A percentile compares a stretch with the other conserved stretches of the same genome.
Conservation (phyloP, 2,888 invertebrate species). For the Parapristionchus giblindavisi region DNA sequence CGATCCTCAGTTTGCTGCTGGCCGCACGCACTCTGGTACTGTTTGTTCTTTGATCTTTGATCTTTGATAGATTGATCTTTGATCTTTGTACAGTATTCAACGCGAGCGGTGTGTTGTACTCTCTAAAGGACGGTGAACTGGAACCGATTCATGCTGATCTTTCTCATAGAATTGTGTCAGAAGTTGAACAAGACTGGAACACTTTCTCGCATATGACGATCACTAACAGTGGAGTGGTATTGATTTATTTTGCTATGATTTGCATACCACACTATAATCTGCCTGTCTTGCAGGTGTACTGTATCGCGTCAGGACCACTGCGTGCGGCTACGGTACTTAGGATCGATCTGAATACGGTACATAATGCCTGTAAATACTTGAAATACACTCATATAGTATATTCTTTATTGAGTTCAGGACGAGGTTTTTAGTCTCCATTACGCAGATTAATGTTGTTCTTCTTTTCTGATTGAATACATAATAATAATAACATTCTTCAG, state of each 20-base stretch:
- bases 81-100: constrained; percentile 24
- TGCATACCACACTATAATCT: not conserved
- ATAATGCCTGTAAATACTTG: too few relatives aligned
- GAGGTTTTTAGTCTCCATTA: too few relatives aligned
- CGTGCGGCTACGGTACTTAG: constrained; percentile 38
- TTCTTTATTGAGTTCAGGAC: too few relatives aligned
- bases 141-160: not conserved
- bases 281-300: constrained; percentile 16
- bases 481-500: too few relatives aligned
- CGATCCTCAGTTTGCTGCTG: constrained; percentile 43
- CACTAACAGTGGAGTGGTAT: constrained; percentile 17
- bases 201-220: constrained; percentile 5
- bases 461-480: too few relatives aligned
- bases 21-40: constrained; percentile 1
- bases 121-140: constrained; percentile 3
- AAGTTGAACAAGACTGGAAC: constrained; percentile 1
- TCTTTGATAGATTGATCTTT: too few relatives aligned
- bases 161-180: not conserved
- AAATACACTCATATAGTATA: too few relatives aligned
- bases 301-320: constrained; percentile 41
- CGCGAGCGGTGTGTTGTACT: constrained; percentile 10
- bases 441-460: too few relatives aligned
- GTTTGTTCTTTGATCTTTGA: too few relatives aligned
- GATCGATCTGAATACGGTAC: constrained; percentile 38
- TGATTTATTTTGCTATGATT: not conserved